Conservation (phyloP, 2,888 invertebrate genomes). For the Plebejus anna region DNA sequence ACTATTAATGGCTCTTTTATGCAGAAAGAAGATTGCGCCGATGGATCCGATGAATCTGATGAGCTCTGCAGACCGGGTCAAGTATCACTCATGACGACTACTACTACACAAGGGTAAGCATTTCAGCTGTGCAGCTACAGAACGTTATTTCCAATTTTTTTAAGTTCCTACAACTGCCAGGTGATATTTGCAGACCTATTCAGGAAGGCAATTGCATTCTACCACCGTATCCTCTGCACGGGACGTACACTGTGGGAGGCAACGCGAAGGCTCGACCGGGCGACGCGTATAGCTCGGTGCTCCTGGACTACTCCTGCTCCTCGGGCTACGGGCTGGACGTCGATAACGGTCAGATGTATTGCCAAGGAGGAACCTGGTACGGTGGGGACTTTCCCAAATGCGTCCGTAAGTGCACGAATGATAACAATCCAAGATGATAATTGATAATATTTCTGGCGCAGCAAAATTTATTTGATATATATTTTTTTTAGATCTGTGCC, state of each 20-base stretch:
- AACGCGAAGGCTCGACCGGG: conserved; percentile 46
- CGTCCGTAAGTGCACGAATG: conserved; percentile 44
- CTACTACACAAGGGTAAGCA: conserved; percentile 34
- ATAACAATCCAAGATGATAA: background rate
- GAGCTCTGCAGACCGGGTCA: conserved; percentile 40
- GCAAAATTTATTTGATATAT: background rate
- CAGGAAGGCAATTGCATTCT: conserved; percentile 48
- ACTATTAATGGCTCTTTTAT: conserved; percentile 32
- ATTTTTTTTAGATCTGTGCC: conserved; percentile 48
- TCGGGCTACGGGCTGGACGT: conserved; percentile 48
- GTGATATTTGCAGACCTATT: conserved; percentile 39
- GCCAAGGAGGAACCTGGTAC: conserved; percentile 52
- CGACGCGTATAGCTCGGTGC: conserved; percentile 42
- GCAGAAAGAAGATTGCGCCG: conserved; percentile 41
- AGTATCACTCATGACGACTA: conserved; percentile 41
- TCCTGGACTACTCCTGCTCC: conserved; percentile 51
- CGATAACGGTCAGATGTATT: conserved; percentile 40
- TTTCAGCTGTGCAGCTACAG: background rate
- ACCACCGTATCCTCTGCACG: conserved; percentile 54
- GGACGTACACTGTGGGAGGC: conserved; percentile 47
- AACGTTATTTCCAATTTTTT: conserved; percentile 1
- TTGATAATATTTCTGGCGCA: background rate
- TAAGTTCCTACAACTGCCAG: conserved; percentile 28
- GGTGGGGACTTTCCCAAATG: conserved; percentile 40
- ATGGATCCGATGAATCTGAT: conserved; percentile 47